These are phyloP conservation scores for Callocephalon fimbriatum DNA, from an alignment of 2,113 vertebrate species.

Conservation along the genomic window DNA sequence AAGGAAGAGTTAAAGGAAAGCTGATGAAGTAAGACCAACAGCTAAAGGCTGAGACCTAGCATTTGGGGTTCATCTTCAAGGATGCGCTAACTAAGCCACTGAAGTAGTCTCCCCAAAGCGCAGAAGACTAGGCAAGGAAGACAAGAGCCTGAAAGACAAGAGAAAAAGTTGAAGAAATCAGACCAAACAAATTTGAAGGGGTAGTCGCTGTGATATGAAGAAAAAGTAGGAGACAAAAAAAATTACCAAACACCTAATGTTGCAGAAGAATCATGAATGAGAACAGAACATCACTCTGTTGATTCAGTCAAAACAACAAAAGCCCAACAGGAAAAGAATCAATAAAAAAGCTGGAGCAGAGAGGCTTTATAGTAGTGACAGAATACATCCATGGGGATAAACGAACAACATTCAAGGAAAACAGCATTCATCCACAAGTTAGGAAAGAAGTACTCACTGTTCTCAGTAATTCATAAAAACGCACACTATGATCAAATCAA, in stretches of 20 bases:
- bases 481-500: not conserved
- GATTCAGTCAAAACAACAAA: conserved; percentile 33
- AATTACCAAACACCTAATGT: not conserved
- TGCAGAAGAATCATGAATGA: conserved; percentile 9
- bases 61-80: not conserved
- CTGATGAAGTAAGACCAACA: not conserved
- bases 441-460: not conserved
- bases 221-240: not conserved
- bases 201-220: not conserved
- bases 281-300: not conserved
- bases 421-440: not conserved
- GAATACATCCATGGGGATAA: not conserved
- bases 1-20: not conserved
- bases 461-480: not conserved
- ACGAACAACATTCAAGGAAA: not conserved
- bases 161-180: not conserved
- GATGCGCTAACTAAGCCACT: not conserved
- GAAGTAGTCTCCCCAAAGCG: not conserved
- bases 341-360: conserved; percentile 22
- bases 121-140: not conserved
- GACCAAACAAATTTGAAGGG: not conserved
- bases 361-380: not conserved
- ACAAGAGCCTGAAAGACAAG: not conserved
- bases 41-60: not conserved
- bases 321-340: conserved; percentile 2